phyloP scores from a whole-genome alignment of 2,113 vertebrate species.

The Eurystomus gularis region DNA sequence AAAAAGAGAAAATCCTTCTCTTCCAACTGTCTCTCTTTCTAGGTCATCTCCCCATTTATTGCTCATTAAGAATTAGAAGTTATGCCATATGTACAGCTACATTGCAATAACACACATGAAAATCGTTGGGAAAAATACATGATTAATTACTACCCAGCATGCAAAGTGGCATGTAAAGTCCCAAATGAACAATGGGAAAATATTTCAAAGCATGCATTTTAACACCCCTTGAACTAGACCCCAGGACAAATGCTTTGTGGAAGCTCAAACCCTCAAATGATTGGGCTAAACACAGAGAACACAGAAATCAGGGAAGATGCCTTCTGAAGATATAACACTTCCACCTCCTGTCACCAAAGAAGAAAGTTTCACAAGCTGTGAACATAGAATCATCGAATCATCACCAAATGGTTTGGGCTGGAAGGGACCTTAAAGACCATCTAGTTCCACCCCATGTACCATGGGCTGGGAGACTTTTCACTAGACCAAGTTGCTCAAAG shows the following conservation, averaged over 20 bases:
- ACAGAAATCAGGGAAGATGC: background rate
- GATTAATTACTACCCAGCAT: background rate
- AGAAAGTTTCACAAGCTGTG: background rate
- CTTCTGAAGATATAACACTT: background rate
- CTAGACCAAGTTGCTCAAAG: no score
- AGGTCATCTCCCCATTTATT: background rate
- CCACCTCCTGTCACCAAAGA: background rate
- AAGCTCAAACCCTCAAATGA: background rate
- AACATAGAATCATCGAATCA: no score
- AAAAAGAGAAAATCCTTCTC: background rate
- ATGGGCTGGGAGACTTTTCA: no score
- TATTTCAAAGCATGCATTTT: background rate
- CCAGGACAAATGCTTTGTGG: fast-evolving
- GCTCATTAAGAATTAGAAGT: background rate
- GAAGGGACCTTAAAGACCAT: no score
- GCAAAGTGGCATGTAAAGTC: background rate
- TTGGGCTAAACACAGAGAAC: background rate
- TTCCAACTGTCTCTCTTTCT: background rate
- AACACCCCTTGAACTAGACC: background rate
- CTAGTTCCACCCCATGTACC: no score
- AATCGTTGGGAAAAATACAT: background rate
- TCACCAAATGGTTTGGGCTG: no score
- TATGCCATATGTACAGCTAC: background rate
- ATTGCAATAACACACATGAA: background rate
- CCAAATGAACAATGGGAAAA: background rate